Conservation (phyloP, 2,113 vertebrate species). For the Hystrix brachyura region DNA sequence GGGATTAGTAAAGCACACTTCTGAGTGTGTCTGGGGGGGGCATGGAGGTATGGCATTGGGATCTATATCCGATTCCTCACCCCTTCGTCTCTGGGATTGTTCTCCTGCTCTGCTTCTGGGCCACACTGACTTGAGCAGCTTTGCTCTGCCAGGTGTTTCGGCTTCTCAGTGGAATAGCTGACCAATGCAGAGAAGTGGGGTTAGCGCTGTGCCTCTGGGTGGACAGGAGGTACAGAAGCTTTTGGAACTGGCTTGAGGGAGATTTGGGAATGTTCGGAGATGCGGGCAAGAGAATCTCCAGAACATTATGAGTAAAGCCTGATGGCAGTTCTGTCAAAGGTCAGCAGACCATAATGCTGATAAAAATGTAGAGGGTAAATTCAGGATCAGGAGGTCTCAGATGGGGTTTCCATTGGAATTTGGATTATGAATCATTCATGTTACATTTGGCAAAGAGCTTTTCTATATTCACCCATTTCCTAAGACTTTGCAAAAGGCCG, state of each 20-base stretch:
- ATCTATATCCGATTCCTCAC: background rate
- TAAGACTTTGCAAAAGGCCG: too few relatives aligned
- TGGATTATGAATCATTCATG: too few relatives aligned
- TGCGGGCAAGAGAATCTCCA: background rate
- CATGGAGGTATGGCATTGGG: background rate
- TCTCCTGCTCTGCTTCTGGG: background rate
- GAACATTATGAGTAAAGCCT: background rate
- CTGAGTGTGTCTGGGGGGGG: background rate
- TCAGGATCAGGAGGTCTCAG: too few relatives aligned
- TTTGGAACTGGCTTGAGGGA: background rate
- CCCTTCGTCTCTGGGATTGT: background rate
- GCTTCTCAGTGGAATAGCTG: background rate
- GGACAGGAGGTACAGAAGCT: background rate
- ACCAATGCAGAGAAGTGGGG: background rate
- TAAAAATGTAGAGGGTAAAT: too few relatives aligned
- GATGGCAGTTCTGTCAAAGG: too few relatives aligned
- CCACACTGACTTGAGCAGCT: background rate
- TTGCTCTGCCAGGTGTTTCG: background rate
- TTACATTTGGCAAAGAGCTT: too few relatives aligned
- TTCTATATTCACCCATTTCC: too few relatives aligned
- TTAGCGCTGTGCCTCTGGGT: background rate
- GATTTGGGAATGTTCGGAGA: background rate
- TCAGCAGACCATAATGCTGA: too few relatives aligned
- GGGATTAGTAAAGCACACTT: background rate
- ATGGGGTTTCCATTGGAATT: too few relatives aligned